These are phyloP conservation scores for Monochamus saltuarius DNA, from an alignment of 1,140 invertebrate species.

Conservation along the genomic window DNA sequence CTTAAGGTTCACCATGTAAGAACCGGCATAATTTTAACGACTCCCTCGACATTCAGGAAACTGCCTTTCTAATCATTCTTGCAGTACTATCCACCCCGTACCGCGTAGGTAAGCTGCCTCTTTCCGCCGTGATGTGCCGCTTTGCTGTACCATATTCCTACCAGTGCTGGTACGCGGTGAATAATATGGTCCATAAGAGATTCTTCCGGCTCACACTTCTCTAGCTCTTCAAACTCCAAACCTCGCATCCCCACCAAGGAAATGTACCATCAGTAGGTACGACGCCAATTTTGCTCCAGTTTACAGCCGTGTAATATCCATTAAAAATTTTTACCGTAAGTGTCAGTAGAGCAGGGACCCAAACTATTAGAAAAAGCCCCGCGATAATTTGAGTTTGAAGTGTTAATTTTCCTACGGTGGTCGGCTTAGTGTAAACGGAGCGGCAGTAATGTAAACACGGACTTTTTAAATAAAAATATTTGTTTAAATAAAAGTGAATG, in stretches of 20 bases:
- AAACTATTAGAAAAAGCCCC: conserved; percentile 3
- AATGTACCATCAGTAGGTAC: conserved; percentile 15
- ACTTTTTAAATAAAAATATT: conserved; percentile 3
- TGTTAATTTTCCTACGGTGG: neutral
- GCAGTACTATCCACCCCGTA: neutral
- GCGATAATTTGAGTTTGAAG: neutral
- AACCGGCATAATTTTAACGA: conserved; percentile 2
- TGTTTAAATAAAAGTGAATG: conserved; percentile 18
- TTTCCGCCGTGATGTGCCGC: conserved; percentile 3
- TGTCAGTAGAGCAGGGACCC: neutral
- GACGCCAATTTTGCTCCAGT: conserved; percentile 30
- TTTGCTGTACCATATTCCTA: conserved; percentile 26
- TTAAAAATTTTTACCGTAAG: conserved; percentile 25
- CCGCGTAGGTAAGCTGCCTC: conserved; percentile 2
- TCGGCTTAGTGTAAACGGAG: neutral
- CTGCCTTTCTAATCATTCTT: neutral
- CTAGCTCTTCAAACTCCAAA: conserved; percentile 31
- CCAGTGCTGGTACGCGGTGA: conserved; percentile 23
- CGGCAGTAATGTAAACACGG: neutral
- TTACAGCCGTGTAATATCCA: conserved; percentile 25
- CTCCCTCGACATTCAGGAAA: neutral
- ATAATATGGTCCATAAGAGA: conserved; percentile 34
- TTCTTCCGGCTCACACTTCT: conserved; percentile 37
- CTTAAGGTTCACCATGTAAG: too few species aligned
- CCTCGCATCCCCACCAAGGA: conserved; percentile 16